Conservation (phyloP, 2,113 vertebrate species). For the Pseudorasbora parva region DNA sequence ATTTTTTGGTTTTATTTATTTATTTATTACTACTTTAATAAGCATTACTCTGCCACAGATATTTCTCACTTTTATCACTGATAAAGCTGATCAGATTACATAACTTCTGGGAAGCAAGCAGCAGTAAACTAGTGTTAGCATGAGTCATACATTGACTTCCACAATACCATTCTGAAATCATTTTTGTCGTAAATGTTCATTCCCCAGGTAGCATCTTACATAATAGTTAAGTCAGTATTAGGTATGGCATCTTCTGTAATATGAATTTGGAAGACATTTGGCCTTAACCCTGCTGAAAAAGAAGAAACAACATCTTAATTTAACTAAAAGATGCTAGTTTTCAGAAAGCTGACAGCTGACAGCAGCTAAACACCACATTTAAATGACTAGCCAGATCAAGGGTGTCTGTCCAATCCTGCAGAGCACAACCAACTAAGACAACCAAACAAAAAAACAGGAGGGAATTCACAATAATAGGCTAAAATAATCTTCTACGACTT, state of each 20-base stretch:
- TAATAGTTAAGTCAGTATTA: slow-evolving; percentile 21
- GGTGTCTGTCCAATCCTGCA: no score
- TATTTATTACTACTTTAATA: neutral
- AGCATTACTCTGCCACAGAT: neutral
- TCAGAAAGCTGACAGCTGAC: no score
- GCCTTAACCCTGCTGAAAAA: neutral
- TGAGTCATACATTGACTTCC: slow-evolving; percentile 19
- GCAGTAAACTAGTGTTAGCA: slow-evolving; percentile 6
- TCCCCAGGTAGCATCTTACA: slow-evolving; percentile 3
- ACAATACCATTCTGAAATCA: neutral
- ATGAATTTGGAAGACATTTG: neutral
- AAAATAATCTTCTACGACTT: neutral
- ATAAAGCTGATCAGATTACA: slow-evolving; percentile 20
- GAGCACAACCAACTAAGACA: neutral
- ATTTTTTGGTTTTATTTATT: no score
- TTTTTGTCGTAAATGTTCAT: neutral
- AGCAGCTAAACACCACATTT: no score
- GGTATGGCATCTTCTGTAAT: neutral
- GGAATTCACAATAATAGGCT: neutral
- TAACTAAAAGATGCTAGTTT: no score
- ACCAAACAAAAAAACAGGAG: neutral
- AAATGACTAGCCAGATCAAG: no score
- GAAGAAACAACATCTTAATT: no score
- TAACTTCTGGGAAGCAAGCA: slow-evolving; percentile 10
- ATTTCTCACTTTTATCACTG: neutral